Evolutionary conservation across 2,797 vertebrate species (phyloP), one percentile per base, ranked within the genome.

Genomic region (Mastacembelus armatus): DNA sequence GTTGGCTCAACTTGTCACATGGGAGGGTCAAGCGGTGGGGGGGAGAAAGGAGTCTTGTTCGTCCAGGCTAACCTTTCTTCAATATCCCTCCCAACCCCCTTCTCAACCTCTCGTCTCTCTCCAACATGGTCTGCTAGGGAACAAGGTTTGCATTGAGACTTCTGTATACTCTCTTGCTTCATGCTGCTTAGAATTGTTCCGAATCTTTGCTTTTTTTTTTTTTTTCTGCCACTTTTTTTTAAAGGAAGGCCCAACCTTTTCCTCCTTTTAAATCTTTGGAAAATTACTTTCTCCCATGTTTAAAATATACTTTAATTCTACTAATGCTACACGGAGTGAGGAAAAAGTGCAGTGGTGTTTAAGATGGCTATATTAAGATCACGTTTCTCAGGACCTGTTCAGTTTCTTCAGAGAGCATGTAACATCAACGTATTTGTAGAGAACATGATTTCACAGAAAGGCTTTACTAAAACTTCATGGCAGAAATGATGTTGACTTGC

Each of bases 31-130:
- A 90, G 85, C 87, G 81, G 85, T 85, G 84, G 81, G 81, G 86
- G 88, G 85, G 89, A 91, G 89, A 92, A 93, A 92, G 90, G 91
- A 93, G 91, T 90, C 91, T 92, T 93, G 91, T 93, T 93, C 92
- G 86, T 90, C 85, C 69, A 86, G 84, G 85, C 88, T 89, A 92
- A 91, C 91, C 90, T 93, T 93, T 91, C 89, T 92, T 92, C 90
- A 92, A 85, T 85, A 88, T 85, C 85, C 91, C 78, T 80, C 71
- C 88, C 83, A 75, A 63, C 81, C 85, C 83, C 86, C 77, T 71
- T 77, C 86, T 38, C 86, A 81, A 85, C 85, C 87, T 91, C 90
- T 89, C 81, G 80, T 87, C 83, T 89, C 88, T 88, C 85, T 84
- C 81, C 88, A 87, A 66, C 79, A 78, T 86, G 88, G 89, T 90